Percentiles rank a stretch among this genome's conserved stretches.
phyloP scores from a whole-genome alignment of 2,113 vertebrate species.

The Isurus oxyrinchus region DNA sequence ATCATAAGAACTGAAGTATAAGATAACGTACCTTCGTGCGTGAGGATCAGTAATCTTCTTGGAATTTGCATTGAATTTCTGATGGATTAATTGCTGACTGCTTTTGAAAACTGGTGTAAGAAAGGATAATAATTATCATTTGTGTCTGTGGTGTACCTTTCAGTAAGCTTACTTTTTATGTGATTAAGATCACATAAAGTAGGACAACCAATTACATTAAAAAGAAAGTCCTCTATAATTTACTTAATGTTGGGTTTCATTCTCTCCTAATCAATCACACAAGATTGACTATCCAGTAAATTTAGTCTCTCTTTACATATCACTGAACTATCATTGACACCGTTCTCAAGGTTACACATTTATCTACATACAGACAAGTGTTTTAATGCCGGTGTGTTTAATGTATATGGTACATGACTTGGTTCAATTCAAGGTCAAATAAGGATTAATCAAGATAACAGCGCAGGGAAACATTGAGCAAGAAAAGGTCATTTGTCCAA shows the following conservation, averaged over 20 bases:
- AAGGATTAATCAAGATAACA: background rate
- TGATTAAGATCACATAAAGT: background rate
- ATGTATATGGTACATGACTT: background rate
- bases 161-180: conserved; percentile 25
- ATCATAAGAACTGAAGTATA: background rate
- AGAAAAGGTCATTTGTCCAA: background rate
- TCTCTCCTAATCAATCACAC: conserved; percentile 12
- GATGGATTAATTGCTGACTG: conserved; percentile 19
- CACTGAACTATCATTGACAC: background rate
- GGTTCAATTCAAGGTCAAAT: conserved; percentile 17
- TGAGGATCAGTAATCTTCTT: conserved; percentile 24
- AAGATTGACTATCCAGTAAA: conserved; percentile 3
- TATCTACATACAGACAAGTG: background rate
- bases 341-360: conserved; percentile 9
- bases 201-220: background rate
- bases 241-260: conserved; percentile 34
- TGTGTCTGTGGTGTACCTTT: background rate
- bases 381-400: background rate
- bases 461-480: background rate
- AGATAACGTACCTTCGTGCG: conserved; percentile 6
- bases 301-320: background rate
- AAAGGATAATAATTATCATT: background rate
- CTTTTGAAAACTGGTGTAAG: background rate
- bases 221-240: conserved; percentile 1
- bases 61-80: conserved; percentile 17